Conservation (phyloP, 2,797 vertebrate species). For the Melanotaenia trifasciata region DNA sequence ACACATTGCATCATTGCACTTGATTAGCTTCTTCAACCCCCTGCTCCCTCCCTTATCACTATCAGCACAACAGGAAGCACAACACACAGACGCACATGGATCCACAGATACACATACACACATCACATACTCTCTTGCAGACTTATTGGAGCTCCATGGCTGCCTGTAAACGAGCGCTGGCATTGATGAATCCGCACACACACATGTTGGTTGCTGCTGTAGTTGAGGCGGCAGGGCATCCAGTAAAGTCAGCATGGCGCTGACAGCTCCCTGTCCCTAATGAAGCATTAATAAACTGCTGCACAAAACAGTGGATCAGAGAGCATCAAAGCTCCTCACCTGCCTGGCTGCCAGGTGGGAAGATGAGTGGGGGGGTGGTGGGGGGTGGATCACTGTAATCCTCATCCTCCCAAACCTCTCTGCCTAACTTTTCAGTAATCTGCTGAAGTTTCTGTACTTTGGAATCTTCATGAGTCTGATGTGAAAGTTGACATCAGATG, state of each 20-base stretch:
- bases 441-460: conserved; percentile 25
- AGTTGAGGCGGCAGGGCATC: conserved; percentile 47
- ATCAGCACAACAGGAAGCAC: conserved; percentile 59
- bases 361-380: conserved; percentile 35
- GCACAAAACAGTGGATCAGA: conserved; percentile 75
- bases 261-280: conserved; percentile 77
- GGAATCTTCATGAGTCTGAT: conserved; percentile 22
- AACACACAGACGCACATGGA: conserved; percentile 1
- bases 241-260: conserved; percentile 63
- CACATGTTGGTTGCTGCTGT: conserved; percentile 32
- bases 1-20: conserved; percentile 73
- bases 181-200: conserved; percentile 25
- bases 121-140: conserved; percentile 48
- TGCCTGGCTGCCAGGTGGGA: conserved; percentile 54
- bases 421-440: conserved; percentile 46
- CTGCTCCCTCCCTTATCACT: conserved; percentile 62
- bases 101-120: conserved; percentile 20
- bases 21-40: conserved; percentile 74
- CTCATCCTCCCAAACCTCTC: conserved; percentile 47
- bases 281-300: conserved; percentile 82
- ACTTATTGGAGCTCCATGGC: conserved; percentile 50
- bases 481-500: conserved; percentile 13
- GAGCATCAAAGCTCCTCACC: conserved; percentile 58
- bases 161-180: conserved; percentile 33
- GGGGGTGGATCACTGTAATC: conserved; percentile 64